These are phyloP conservation scores for Brienomyrus longianalis DNA, from an alignment of 2,113 vertebrate genomes.

Conservation along the genomic window DNA sequence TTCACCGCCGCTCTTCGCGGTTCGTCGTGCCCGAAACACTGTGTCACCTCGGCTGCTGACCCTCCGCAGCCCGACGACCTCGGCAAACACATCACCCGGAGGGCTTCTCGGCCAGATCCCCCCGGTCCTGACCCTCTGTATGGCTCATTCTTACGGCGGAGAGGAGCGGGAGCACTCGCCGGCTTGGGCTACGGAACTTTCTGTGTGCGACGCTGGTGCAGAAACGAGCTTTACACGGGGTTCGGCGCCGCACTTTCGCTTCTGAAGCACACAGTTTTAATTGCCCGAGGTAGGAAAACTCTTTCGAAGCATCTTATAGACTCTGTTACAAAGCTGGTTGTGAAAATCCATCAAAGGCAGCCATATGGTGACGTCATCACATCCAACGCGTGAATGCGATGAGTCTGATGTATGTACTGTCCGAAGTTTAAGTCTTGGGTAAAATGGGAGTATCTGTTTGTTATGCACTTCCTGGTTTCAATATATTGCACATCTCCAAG, in stretches of 20 bases:
- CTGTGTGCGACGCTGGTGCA: background rate
- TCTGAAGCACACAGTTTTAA: constrained; percentile 10
- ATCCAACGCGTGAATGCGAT: background rate
- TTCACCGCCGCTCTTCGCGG: background rate
- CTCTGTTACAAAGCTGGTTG: background rate
- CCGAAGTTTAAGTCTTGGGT: background rate
- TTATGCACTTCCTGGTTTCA: background rate
- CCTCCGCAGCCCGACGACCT: background rate
- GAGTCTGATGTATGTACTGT: background rate
- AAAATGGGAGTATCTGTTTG: background rate
- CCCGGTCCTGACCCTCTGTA: background rate
- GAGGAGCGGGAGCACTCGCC: background rate
- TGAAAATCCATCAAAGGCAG: background rate
- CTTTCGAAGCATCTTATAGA: background rate
- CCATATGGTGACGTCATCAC: background rate
- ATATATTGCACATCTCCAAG: background rate
- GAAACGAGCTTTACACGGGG: background rate
- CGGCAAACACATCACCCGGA: background rate
- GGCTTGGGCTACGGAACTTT: background rate
- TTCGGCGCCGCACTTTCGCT: background rate
- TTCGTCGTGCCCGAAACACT: background rate
- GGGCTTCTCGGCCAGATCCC: background rate
- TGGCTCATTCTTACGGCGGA: background rate
- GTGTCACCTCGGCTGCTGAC: background rate
- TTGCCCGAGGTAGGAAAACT: constrained; percentile 37